Conservation (phyloP, 23 tunicate genomes). For the Corella eumyota region DNA sequence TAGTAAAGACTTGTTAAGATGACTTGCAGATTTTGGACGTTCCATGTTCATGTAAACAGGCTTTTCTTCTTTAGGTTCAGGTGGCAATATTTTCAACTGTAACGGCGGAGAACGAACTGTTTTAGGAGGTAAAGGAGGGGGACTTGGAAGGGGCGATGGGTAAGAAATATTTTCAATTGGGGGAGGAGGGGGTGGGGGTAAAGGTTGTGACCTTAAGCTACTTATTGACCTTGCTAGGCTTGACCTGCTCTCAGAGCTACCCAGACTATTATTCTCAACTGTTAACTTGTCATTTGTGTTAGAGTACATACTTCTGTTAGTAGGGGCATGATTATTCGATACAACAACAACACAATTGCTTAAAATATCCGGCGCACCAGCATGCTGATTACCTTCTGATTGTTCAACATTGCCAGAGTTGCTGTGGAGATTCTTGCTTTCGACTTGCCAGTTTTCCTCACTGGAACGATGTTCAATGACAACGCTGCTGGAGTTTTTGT, state of each 20-base stretch:
- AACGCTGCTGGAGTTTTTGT: no score
- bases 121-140: constrained; percentile 18
- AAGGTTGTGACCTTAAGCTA: constrained; percentile 10
- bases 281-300: constrained; percentile 51
- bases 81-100: no score
- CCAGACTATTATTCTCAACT: constrained; percentile 4
- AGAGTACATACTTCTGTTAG: constrained; percentile 1
- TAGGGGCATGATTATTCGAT: background rate
- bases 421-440: constrained; percentile 70
- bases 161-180: background rate
- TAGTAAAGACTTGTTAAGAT: background rate
- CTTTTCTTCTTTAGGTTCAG: no score
- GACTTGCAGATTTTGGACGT: background rate
- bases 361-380: constrained; percentile 38
- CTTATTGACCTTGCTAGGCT: constrained; percentile 7
- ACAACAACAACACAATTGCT: background rate
- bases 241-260: constrained; percentile 2
- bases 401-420: constrained; percentile 6
- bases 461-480: no score
- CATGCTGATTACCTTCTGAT: background rate
- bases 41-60: background rate
- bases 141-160: background rate
- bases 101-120: background rate
- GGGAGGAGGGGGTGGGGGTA: constrained; percentile 24
- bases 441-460: constrained; percentile 52